phyloP scores from a whole-genome alignment of 1,140 invertebrate species.

The Aphidius gifuensis region DNA sequence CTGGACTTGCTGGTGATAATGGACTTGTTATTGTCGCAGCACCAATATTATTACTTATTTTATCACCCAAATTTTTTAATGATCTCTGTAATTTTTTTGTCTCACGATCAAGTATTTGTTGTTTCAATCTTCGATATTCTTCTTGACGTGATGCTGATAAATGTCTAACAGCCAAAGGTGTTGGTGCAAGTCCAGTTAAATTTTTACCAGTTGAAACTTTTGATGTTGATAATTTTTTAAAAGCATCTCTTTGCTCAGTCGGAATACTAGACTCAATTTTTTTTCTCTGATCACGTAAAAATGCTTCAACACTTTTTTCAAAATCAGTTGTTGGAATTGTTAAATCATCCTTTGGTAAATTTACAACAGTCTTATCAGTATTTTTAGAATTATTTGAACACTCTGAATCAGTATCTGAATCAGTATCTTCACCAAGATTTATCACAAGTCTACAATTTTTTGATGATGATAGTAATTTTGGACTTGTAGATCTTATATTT shows the following conservation, averaged over 20 bases:
- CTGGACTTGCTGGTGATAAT: slow-evolving; percentile 22
- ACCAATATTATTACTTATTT: not conserved
- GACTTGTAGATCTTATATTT: slow-evolving; percentile 23
- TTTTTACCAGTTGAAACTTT: slow-evolving; percentile 4
- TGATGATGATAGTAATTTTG: slow-evolving; percentile 24
- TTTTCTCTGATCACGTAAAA: slow-evolving; percentile 43
- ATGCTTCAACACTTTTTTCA: slow-evolving; percentile 48
- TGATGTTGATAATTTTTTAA: slow-evolving; percentile 2
- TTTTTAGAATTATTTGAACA: slow-evolving; percentile 17
- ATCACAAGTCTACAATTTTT: slow-evolving; percentile 45
- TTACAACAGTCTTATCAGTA: not conserved
- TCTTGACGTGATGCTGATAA: slow-evolving; percentile 48
- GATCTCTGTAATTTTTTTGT: slow-evolving; percentile 33
- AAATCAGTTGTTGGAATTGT: slow-evolving; percentile 42
- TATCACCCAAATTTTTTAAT: slow-evolving; percentile 8
- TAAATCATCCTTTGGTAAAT: slow-evolving; percentile 16
- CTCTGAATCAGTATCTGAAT: slow-evolving; percentile 45
- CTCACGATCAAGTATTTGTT: slow-evolving; percentile 46
- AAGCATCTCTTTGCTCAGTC: not conserved
- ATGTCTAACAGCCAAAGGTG: slow-evolving; percentile 47
- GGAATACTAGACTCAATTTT: slow-evolving; percentile 39
- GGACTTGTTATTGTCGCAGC: slow-evolving; percentile 17
- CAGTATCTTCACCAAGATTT: slow-evolving; percentile 41
- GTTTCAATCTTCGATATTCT: slow-evolving; percentile 52
- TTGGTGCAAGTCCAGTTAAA: slow-evolving; percentile 26